phyloP scores from a whole-genome alignment of 2,113 vertebrate genomes.

The Serinus canaria region DNA sequence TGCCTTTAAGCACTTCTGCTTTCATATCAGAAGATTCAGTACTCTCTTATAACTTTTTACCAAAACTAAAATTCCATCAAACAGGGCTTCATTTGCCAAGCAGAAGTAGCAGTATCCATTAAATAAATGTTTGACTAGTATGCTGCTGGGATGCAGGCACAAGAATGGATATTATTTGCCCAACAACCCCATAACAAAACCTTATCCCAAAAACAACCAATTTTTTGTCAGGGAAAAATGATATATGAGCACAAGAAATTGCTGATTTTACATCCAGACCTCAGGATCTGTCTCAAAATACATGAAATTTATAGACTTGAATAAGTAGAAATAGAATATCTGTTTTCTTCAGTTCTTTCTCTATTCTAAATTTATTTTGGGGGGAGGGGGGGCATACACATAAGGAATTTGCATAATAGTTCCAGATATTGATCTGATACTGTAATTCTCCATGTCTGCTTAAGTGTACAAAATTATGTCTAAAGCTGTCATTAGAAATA shows the following conservation, averaged over 20 bases:
- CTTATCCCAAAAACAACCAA: background rate
- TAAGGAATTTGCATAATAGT: background rate
- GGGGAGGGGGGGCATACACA: fast-evolving
- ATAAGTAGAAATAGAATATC: background rate
- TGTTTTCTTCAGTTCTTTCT: background rate
- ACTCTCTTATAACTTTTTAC: background rate
- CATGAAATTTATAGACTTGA: background rate
- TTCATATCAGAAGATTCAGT: background rate
- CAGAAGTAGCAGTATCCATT: background rate
- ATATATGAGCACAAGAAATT: background rate
- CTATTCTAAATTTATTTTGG: background rate
- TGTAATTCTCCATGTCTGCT: background rate
- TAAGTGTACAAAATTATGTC: background rate
- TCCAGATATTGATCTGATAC: background rate
- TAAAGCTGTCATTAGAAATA: background rate
- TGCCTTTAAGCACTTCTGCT: background rate
- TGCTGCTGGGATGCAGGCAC: background rate
- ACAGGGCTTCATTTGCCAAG: background rate
- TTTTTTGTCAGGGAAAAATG: background rate
- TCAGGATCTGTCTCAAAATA: background rate
- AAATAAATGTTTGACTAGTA: background rate
- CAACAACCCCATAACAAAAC: fast-evolving
- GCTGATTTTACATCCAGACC: background rate
- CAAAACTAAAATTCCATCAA: background rate
- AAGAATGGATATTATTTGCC: background rate